phyloP scores from a whole-genome alignment of 2,888 invertebrate genomes.

The Drosophila birchii region DNA sequence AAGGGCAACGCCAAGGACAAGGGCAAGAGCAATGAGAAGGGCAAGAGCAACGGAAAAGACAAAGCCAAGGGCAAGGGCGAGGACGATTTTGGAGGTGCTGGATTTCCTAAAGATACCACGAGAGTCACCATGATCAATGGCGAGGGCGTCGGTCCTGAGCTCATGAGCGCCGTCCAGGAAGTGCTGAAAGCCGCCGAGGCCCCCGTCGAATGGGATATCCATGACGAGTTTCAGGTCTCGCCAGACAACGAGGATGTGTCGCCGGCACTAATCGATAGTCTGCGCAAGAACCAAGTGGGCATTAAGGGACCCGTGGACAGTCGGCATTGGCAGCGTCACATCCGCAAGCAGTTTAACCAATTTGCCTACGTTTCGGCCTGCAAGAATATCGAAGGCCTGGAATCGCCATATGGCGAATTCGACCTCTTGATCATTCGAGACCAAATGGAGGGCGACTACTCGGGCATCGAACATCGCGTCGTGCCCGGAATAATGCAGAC shows the following conservation, averaged over 20 bases:
- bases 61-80: background rate
- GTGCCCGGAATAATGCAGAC: constrained; percentile 96
- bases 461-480: constrained; percentile 96
- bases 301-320: constrained; percentile 86
- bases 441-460: constrained; percentile 99
- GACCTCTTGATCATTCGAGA: constrained; percentile 98
- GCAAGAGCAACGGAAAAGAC: constrained; percentile 1
- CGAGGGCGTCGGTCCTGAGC: constrained; percentile 98
- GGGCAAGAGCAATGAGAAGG: background rate
- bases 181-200: constrained; percentile 94
- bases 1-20: background rate
- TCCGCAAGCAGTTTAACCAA: constrained; percentile 91
- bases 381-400: constrained; percentile 94
- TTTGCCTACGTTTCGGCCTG: constrained; percentile 98
- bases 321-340: constrained; percentile 84
- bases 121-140: constrained; percentile 96
- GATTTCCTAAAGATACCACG: background rate
- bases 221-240: constrained; percentile 93
- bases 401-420: constrained; percentile 93
- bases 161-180: constrained; percentile 93
- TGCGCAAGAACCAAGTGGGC: constrained; percentile 92
- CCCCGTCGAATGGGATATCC: constrained; percentile 97
- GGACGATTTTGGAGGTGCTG: background rate
- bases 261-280: constrained; percentile 91
- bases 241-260: constrained; percentile 91